phyloP scores from a whole-genome alignment of 2,113 vertebrate species.

The Hippocampus mohnikei region DNA sequence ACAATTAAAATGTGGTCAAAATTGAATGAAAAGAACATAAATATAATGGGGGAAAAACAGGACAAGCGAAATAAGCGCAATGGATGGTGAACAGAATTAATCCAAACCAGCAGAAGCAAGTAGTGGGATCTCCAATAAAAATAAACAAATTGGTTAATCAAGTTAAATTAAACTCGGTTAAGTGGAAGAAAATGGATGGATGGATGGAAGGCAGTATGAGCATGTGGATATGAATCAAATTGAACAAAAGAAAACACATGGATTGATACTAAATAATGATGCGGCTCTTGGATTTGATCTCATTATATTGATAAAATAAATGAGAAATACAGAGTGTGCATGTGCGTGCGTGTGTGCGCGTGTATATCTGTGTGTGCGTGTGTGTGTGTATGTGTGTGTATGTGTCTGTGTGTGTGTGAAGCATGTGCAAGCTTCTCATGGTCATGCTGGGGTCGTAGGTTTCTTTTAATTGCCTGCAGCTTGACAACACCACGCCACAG shows the following conservation, averaged over 20 bases:
- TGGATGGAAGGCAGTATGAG: neutral
- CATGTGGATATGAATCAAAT: neutral
- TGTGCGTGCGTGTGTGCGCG: no score
- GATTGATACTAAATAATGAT: neutral
- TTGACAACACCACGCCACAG: slow-evolving; percentile 44
- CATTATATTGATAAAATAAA: neutral
- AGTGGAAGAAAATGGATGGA: neutral
- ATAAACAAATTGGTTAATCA: no score
- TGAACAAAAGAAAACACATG: neutral
- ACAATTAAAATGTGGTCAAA: no score
- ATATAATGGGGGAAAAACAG: no score
- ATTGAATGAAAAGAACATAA: no score
- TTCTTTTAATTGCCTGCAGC: slow-evolving; percentile 36
- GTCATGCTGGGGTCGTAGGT: slow-evolving; percentile 4
- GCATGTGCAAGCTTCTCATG: slow-evolving; percentile 4
- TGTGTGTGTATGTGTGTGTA: no score
- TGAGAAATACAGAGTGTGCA: neutral
- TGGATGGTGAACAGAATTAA: no score
- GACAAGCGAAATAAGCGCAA: no score
- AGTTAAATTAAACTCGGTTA: no score
- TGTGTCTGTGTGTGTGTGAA: neutral
- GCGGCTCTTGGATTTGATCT: neutral
- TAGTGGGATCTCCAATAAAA: no score
- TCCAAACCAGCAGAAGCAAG: no score
- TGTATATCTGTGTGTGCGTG: no score